Evolutionary conservation across 2,113 vertebrate species (phyloP).

Genomic region (Xiphophorus maculatus): DNA sequence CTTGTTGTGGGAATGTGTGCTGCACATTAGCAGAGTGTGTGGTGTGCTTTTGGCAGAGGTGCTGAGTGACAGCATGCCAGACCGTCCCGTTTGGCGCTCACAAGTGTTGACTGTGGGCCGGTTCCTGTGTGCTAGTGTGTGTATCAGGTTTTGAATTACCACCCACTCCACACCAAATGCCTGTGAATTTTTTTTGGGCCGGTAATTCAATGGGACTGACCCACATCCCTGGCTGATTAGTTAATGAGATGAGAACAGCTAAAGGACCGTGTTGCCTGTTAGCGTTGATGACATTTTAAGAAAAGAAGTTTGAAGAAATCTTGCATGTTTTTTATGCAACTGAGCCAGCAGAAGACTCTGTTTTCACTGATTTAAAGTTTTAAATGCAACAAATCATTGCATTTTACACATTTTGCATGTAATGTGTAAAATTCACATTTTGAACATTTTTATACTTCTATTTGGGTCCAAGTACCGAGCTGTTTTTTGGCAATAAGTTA

Average conservation of each 20-base stretch:
- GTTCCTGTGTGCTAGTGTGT: constrained; percentile 39
- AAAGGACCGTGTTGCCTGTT: constrained; percentile 1
- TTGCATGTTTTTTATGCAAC: background rate
- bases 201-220: constrained; percentile 40
- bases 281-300: background rate
- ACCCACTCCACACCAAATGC: constrained; percentile 64
- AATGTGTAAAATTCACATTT: too few species aligned
- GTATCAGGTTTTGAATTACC: constrained; percentile 33
- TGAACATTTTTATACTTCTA: too few species aligned
- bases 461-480: too few species aligned
- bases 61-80: constrained; percentile 67
- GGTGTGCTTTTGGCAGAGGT: constrained; percentile 58
- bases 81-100: constrained; percentile 57
- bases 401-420: too few species aligned
- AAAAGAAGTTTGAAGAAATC: background rate
- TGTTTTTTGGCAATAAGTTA: too few species aligned
- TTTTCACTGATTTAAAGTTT: too few species aligned
- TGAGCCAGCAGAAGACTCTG: background rate
- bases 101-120: constrained; percentile 72
- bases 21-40: constrained; percentile 38
- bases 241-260: constrained; percentile 42
- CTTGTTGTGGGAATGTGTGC: constrained; percentile 42
- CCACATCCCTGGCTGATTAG: constrained; percentile 39
- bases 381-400: too few species aligned
- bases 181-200: constrained; percentile 34